Conservation (phyloP, 2,888 invertebrate species). For the Melieria crassipennis region DNA sequence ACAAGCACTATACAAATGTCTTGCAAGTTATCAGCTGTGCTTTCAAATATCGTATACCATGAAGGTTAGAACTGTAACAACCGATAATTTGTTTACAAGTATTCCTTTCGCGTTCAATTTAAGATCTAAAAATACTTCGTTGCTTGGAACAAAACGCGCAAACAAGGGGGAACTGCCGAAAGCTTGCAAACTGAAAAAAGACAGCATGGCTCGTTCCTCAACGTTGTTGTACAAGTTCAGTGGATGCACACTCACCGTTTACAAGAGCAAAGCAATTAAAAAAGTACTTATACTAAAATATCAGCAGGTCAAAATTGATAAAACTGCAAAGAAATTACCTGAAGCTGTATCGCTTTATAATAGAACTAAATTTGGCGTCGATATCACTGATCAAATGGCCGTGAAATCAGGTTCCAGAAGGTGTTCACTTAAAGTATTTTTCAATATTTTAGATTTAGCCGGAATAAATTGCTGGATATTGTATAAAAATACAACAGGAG, state of each 20-base stretch:
- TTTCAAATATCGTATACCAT: conserved; percentile 43
- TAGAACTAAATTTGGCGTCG: conserved; percentile 40
- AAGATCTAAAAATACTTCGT: conserved; percentile 40
- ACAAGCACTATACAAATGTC: too few species aligned
- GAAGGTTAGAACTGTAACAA: conserved; percentile 44
- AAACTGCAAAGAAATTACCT: conserved; percentile 44
- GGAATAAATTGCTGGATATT: too few species aligned
- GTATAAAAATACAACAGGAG: neutral
- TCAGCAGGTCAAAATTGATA: conserved; percentile 46
- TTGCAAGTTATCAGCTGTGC: too few species aligned
- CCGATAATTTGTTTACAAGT: conserved; percentile 44
- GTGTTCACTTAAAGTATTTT: too few species aligned
- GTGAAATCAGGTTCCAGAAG: conserved; percentile 18
- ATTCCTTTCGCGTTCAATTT: conserved; percentile 40
- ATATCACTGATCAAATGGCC: conserved; percentile 48
- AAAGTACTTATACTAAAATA: conserved; percentile 46
- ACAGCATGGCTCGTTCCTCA: conserved; percentile 30
- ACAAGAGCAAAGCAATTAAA: conserved; percentile 48
- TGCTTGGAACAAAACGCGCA: conserved; percentile 42
- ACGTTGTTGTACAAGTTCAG: conserved; percentile 31
- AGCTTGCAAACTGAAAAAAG: conserved; percentile 39
- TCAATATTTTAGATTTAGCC: conserved; percentile 23
- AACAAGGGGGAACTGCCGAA: conserved; percentile 37
- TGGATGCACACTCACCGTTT: conserved; percentile 42
- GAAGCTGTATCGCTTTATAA: conserved; percentile 49